These are phyloP conservation scores for Anastrepha ludens DNA, from an alignment of 1,140 invertebrate species.

Conservation along the genomic window DNA sequence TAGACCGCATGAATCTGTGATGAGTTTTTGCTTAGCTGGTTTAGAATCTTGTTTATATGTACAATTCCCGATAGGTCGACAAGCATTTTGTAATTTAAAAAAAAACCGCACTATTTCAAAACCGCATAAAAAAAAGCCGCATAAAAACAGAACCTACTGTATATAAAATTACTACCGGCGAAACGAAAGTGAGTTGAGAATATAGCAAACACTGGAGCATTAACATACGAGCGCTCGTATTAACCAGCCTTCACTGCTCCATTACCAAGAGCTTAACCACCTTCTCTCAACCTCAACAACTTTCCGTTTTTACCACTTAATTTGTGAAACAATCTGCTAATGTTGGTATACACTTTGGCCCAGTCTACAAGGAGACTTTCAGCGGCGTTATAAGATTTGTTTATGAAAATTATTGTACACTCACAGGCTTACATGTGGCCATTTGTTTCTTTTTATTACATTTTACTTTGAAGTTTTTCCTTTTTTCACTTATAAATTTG, in stretches of 20 bases:
- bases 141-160: no score
- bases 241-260: neutral
- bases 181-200: neutral
- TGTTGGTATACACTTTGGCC: neutral
- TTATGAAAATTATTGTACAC: neutral
- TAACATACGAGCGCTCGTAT: neutral
- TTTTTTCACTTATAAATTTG: neutral
- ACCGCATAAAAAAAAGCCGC: no score
- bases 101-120: no score
- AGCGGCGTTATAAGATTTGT: neutral
- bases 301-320: neutral
- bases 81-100: no score
- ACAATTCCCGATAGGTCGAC: no score
- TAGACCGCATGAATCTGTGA: no score
- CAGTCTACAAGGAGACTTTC: neutral
- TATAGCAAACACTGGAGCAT: neutral
- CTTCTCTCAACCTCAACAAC: neutral
- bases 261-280: neutral
- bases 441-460: neutral
- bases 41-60: no score
- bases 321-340: constrained; percentile 30
- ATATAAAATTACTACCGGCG: no score
- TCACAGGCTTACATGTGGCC: neutral
- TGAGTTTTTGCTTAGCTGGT: no score
- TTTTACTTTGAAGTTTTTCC: constrained; percentile 1